Conservation (phyloP, 2,888 invertebrate genomes). For the Oxyteleia sp. region DNA sequence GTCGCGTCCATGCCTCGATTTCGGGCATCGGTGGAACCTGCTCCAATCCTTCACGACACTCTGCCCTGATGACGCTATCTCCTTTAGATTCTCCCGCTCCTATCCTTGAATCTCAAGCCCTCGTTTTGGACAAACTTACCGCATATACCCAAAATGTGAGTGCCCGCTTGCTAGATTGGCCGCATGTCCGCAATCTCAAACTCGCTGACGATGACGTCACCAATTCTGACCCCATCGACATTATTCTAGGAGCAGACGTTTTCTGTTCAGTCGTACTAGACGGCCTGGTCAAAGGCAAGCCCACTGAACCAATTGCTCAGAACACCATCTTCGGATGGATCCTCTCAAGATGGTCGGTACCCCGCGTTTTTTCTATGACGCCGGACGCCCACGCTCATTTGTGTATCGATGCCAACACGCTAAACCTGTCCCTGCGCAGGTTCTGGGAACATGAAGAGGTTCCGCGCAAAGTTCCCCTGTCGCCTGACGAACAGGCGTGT, state of each 20-base stretch:
- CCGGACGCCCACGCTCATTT: neutral
- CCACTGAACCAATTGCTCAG: conserved; percentile 8
- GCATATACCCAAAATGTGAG: too few species aligned
- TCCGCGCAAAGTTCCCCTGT: neutral
- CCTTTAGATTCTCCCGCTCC: too few species aligned
- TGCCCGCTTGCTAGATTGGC: too few species aligned
- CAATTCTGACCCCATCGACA: neutral
- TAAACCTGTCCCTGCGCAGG: neutral
- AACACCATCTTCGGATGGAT: conserved; percentile 19
- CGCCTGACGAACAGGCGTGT: neutral
- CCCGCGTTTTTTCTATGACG: too few species aligned
- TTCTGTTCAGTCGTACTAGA: neutral
- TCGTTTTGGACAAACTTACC: too few species aligned
- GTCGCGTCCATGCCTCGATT: neutral
- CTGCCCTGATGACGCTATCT: too few species aligned
- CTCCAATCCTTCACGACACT: too few species aligned
- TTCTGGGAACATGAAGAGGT: conserved; percentile 12
- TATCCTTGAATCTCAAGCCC: too few species aligned
- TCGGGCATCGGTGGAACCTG: neutral
- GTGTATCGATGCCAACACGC: neutral
- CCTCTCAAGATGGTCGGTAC: neutral
- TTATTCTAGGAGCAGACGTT: conserved; percentile 1
- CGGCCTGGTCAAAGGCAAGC: conserved; percentile 12
- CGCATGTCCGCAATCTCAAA: neutral
- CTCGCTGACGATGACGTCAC: neutral